Evolutionary conservation across 2,113 vertebrate genomes (phyloP).

Genomic region (Archocentrus centrarchus): DNA sequence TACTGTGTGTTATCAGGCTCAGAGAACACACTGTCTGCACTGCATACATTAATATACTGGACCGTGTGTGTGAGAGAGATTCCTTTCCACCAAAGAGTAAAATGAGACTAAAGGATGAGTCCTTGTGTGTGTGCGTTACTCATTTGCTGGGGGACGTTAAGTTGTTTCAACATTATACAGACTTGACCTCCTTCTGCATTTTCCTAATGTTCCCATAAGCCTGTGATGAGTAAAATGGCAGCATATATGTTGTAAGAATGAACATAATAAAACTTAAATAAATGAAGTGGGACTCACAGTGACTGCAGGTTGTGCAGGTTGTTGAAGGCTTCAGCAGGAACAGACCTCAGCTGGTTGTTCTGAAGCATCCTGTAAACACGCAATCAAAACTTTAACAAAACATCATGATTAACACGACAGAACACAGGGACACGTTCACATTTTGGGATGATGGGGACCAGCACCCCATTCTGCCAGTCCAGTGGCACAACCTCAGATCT

Average conservation of each 20-base stretch:
- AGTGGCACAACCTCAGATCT: too few species aligned
- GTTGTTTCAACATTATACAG: neutral
- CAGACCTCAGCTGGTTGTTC: slow-evolving; percentile 90
- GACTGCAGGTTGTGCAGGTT: slow-evolving; percentile 90
- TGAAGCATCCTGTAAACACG: slow-evolving; percentile 88
- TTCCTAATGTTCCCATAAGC: neutral
- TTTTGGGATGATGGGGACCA: neutral
- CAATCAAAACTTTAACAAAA: neutral
- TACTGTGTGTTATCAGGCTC: slow-evolving; percentile 45
- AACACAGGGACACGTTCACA: neutral
- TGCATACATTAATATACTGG: slow-evolving; percentile 54
- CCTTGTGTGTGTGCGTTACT: neutral
- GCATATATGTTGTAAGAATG: neutral
- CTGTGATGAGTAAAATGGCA: neutral
- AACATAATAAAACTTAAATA: neutral
- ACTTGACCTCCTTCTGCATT: neutral
- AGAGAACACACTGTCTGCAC: slow-evolving; percentile 42
- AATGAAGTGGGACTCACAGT: slow-evolving; percentile 18
- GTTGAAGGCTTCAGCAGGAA: slow-evolving; percentile 89
- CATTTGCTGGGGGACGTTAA: neutral
- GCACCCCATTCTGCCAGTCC: too few species aligned
- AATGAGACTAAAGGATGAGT: slow-evolving; percentile 20
- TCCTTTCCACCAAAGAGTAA: slow-evolving; percentile 55
- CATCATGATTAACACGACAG: neutral
- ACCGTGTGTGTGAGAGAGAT: neutral